A percentile compares a stretch with the other conserved stretches of the same genome.
These are phyloP conservation scores for Drosophila persimilis DNA, from an alignment of 1,140 invertebrate genomes.

Conservation along the genomic window DNA sequence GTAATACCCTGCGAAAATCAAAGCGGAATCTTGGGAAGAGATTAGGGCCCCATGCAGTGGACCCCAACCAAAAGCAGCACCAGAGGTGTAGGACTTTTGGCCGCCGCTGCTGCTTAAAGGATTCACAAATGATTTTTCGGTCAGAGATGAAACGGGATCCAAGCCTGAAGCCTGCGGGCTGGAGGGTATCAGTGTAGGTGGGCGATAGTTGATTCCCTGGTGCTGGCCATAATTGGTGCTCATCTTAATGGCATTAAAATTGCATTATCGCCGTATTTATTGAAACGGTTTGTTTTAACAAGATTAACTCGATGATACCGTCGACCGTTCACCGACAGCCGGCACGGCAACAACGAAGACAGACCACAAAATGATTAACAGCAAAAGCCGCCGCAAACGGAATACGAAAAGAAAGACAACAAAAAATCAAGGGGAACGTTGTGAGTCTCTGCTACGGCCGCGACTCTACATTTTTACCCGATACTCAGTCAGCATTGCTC, in stretches of 20 bases:
- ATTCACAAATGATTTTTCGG: constrained; percentile 74
- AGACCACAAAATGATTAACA: constrained; percentile 79
- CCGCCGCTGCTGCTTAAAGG: constrained; percentile 60
- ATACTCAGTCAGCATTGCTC: too few relatives aligned
- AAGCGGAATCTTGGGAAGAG: not conserved
- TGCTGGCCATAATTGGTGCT: constrained; percentile 80
- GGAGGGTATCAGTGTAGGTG: not conserved
- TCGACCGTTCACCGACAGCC: not conserved
- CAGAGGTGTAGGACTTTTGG: constrained; percentile 67
- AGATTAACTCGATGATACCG: constrained; percentile 76
- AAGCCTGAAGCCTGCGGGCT: constrained; percentile 3
- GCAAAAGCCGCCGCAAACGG: constrained; percentile 54
- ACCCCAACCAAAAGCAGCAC: not conserved
- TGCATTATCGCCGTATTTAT: constrained; percentile 81
- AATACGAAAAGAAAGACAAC: constrained; percentile 14
- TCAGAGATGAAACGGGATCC: constrained; percentile 64
- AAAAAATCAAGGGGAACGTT: constrained; percentile 1
- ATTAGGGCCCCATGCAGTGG: too few relatives aligned
- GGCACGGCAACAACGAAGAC: constrained; percentile 12
- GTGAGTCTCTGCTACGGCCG: too few relatives aligned
- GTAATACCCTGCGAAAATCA: not conserved
- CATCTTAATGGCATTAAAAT: constrained; percentile 81
- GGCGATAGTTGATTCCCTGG: constrained; percentile 36
- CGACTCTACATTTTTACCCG: too few relatives aligned
- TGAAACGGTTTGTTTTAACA: constrained; percentile 81